A percentile compares a stretch with the other conserved stretches of the same genome.
Conservation (phyloP, 2,888 invertebrate genomes). For the Drosophila lacicola region DNA sequence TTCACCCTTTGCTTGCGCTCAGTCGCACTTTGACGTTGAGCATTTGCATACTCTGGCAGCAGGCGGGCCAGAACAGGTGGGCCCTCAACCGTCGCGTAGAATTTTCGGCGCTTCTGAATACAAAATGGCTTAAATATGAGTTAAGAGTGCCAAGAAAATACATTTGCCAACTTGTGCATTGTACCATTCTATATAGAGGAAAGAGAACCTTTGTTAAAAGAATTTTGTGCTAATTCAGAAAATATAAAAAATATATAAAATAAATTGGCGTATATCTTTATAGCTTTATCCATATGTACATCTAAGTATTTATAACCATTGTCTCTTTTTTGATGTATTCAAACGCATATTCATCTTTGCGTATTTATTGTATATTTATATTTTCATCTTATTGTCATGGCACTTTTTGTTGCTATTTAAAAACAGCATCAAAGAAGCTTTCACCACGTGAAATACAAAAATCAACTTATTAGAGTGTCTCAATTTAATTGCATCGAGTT, state of each 20-base stretch:
- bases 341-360: neutral
- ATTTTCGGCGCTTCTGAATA: conserved; percentile 15
- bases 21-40: conserved; percentile 18
- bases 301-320: too few relatives aligned
- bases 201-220: too few relatives aligned
- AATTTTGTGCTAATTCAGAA: too few relatives aligned
- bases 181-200: too few relatives aligned
- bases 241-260: too few relatives aligned
- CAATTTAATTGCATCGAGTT: conserved; percentile 30
- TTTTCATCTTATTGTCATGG: neutral
- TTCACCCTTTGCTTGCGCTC: conserved; percentile 6
- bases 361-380: neutral
- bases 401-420: neutral
- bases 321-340: too few relatives aligned
- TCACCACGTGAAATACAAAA: neutral
- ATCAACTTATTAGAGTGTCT: conserved; percentile 15
- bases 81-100: neutral
- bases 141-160: neutral
- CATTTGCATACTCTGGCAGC: conserved; percentile 19
- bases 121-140: conserved; percentile 25
- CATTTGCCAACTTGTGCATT: conserved; percentile 2
- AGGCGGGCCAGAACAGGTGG: conserved; percentile 21
- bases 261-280: too few relatives aligned
- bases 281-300: too few relatives aligned
- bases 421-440: neutral